phyloP scores from a whole-genome alignment of 2,797 vertebrate genomes.

The Mormyrus hasselquistii region DNA sequence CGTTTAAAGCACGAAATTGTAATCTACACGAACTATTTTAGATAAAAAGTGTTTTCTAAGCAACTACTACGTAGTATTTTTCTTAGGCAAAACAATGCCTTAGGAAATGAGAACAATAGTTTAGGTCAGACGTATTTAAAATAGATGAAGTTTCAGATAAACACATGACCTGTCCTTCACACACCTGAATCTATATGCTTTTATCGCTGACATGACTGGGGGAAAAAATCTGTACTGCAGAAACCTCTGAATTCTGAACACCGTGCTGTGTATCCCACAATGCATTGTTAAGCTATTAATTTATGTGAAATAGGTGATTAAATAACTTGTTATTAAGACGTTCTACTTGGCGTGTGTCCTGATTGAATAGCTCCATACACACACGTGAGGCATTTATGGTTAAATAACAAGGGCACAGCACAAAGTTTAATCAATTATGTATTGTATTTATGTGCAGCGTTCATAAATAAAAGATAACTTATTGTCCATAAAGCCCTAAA shows the following conservation, averaged over 20 bases:
- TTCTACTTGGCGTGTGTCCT: constrained; percentile 47
- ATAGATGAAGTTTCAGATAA: background rate
- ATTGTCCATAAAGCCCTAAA: constrained; percentile 48
- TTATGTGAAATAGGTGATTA: constrained; percentile 48
- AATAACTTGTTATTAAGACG: constrained; percentile 57
- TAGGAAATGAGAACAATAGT: background rate
- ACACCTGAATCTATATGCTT: background rate
- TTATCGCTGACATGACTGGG: constrained; percentile 13
- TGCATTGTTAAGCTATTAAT: constrained; percentile 28
- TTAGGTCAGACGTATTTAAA: background rate
- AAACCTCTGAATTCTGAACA: constrained; percentile 40
- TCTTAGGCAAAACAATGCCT: background rate
- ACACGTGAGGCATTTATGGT: constrained; percentile 58
- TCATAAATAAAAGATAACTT: constrained; percentile 67
- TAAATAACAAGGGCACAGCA: constrained; percentile 42
- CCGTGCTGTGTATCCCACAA: constrained; percentile 37
- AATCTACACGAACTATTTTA: background rate
- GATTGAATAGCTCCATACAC: constrained; percentile 59
- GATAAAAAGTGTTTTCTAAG: background rate
- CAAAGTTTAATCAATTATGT: constrained; percentile 64
- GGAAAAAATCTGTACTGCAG: background rate
- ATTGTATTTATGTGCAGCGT: constrained; percentile 55
- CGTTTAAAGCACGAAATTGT: background rate
- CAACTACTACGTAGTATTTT: background rate
- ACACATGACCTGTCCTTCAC: background rate